A percentile compares a stretch with the other conserved stretches of the same genome.
Evolutionary conservation across 2,888 invertebrate genomes (phyloP).

Genomic region (Blastobasis lacticolella): DNA sequence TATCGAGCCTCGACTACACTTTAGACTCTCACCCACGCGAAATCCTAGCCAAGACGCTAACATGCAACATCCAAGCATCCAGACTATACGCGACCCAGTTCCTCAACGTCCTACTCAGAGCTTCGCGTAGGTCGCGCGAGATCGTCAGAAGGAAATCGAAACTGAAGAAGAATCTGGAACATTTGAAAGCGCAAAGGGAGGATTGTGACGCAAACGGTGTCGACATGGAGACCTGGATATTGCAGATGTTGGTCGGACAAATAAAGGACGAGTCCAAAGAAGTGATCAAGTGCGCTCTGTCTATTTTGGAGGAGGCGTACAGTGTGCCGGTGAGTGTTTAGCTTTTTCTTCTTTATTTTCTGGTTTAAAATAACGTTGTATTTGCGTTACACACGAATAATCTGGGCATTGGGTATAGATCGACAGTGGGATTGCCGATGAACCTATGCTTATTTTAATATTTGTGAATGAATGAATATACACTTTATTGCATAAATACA

Average conservation of each 20-base stretch:
- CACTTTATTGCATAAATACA: too few relatives aligned
- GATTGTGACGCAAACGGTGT: slow-evolving; percentile 41
- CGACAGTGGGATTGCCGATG: too few relatives aligned
- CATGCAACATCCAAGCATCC: slow-evolving; percentile 72
- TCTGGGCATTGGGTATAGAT: too few relatives aligned
- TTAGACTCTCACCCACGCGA: slow-evolving; percentile 81
- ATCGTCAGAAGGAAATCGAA: slow-evolving; percentile 57
- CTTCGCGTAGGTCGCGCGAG: slow-evolving; percentile 69
- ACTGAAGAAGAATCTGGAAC: slow-evolving; percentile 47
- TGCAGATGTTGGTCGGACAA: slow-evolving; percentile 88
- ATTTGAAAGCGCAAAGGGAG: slow-evolving; percentile 40
- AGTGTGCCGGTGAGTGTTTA: slow-evolving; percentile 81
- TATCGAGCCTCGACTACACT: slow-evolving; percentile 93
- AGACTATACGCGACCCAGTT: slow-evolving; percentile 92
- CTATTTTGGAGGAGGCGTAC: slow-evolving; percentile 93
- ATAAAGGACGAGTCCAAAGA: slow-evolving; percentile 87
- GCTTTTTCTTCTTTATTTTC: too few relatives aligned
- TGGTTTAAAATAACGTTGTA: too few relatives aligned
- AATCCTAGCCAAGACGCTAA: slow-evolving; percentile 75
- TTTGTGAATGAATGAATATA: too few relatives aligned
- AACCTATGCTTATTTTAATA: too few relatives aligned
- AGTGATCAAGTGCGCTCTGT: slow-evolving; percentile 86
- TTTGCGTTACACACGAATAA: too few relatives aligned
- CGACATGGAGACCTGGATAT: slow-evolving; percentile 89
- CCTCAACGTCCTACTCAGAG: slow-evolving; percentile 88